phyloP scores from a whole-genome alignment of 1,140 invertebrate genomes.

The Conus ventricosus region DNA sequence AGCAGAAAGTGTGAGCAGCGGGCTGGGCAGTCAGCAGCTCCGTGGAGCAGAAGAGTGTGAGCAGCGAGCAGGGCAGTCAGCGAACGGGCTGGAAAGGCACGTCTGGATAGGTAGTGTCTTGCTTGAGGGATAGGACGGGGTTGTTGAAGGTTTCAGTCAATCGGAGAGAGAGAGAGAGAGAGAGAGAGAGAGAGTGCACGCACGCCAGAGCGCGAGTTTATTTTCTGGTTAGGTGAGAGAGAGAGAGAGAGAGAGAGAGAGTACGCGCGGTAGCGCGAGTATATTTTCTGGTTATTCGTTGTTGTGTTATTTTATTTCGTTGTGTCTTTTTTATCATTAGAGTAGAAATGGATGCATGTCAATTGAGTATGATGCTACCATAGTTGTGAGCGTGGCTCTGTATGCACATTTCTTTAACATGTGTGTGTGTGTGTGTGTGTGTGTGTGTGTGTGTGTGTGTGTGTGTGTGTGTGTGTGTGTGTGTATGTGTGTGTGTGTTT shows the following conservation, averaged over 20 bases:
- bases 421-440: conserved; percentile 6
- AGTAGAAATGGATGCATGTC: not conserved
- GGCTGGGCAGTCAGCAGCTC: not conserved
- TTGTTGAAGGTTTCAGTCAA: too few species aligned
- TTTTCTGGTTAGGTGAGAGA: too few species aligned
- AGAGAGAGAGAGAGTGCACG: too few species aligned
- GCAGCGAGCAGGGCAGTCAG: not conserved
- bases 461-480: not conserved
- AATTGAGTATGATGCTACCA: not conserved
- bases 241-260: too few species aligned
- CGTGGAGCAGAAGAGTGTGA: too few species aligned
- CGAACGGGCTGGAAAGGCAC: not conserved
- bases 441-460: conserved; percentile 5
- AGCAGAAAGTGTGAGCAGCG: not conserved
- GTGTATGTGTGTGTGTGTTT: not conserved
- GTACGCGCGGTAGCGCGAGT: too few species aligned
- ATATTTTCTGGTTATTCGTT: too few species aligned
- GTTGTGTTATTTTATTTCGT: too few species aligned
- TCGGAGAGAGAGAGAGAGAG: too few species aligned
- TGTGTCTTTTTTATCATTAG: too few species aligned
- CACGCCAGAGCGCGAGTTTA: too few species aligned
- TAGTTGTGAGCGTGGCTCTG: not conserved
- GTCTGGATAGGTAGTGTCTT: not conserved
- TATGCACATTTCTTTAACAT: not conserved
- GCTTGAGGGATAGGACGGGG: too few species aligned